A percentile compares a stretch with the other conserved stretches of the same genome.
These are phyloP conservation scores for Gonioctena quinquepunctata DNA, from an alignment of 1,140 invertebrate genomes.

Conservation along the genomic window DNA sequence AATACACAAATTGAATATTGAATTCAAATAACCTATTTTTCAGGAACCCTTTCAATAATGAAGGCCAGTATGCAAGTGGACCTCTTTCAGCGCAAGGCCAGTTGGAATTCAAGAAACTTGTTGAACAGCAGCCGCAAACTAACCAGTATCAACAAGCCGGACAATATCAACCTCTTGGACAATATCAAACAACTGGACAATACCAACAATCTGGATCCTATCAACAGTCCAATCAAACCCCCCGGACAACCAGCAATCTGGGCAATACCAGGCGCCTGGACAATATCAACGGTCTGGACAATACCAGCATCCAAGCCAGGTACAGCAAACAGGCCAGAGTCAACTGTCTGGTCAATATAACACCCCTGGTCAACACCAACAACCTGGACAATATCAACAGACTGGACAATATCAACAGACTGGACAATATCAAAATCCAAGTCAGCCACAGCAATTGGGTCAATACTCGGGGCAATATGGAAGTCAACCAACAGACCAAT, in stretches of 20 bases:
- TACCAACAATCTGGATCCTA: slow-evolving; percentile 14
- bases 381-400: not conserved
- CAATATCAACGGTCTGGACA: slow-evolving; percentile 13
- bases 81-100: slow-evolving; percentile 36
- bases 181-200: slow-evolving; percentile 17
- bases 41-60: slow-evolving; percentile 39
- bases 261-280: slow-evolving; percentile 13
- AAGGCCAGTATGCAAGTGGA: slow-evolving; percentile 37
- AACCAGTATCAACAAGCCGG: not conserved
- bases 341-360: not conserved
- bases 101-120: slow-evolving; percentile 23
- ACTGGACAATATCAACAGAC: not conserved
- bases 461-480: slow-evolving; percentile 16
- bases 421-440: not conserved
- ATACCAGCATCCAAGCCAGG: slow-evolving; percentile 12
- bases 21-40: too few relatives aligned
- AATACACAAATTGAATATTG: too few relatives aligned
- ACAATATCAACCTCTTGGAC: not conserved
- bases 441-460: not conserved
- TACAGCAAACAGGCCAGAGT: not conserved
- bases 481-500: slow-evolving; percentile 4
- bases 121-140: slow-evolving; percentile 19
- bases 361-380: slow-evolving; percentile 1
- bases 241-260: not conserved
- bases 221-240: not conserved